These are phyloP conservation scores for Hetaerina titia DNA, from an alignment of 2,888 invertebrate genomes.

Conservation along the genomic window DNA sequence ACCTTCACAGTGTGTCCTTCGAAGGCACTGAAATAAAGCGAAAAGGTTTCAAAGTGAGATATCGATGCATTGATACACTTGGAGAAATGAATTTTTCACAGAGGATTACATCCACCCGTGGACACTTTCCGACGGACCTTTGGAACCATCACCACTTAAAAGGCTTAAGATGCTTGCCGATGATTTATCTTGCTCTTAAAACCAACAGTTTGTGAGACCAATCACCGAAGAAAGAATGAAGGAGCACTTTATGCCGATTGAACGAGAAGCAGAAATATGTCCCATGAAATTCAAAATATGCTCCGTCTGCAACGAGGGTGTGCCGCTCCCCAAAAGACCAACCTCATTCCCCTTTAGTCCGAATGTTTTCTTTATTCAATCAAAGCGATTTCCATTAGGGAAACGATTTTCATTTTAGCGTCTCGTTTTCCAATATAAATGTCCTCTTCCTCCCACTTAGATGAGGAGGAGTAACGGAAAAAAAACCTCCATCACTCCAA, in stretches of 20 bases:
- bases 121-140: not conserved
- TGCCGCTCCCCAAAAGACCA: not conserved
- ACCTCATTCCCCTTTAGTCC: not conserved
- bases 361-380: constrained; percentile 8
- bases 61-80: not conserved
- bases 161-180: not conserved
- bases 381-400: constrained; percentile 3
- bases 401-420: not conserved
- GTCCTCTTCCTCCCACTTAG: not conserved
- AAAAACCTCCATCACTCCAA: not conserved
- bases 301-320: not conserved
- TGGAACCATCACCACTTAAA: not conserved
- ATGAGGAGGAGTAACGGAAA: not conserved
- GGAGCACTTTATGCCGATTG: not conserved
- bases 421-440: not conserved
- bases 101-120: not conserved
- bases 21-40: too few species aligned
- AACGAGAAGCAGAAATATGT: too few species aligned
- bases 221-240: not conserved
- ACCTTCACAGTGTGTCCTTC: too few species aligned
- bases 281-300: too few species aligned
- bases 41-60: too few species aligned
- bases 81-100: not conserved
- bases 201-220: not conserved
- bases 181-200: not conserved